Evolutionary conservation across 2,888 invertebrate species (phyloP), one percentile per base, ranked within the genome.

Genomic region (Drosophila mulleri): DNA sequence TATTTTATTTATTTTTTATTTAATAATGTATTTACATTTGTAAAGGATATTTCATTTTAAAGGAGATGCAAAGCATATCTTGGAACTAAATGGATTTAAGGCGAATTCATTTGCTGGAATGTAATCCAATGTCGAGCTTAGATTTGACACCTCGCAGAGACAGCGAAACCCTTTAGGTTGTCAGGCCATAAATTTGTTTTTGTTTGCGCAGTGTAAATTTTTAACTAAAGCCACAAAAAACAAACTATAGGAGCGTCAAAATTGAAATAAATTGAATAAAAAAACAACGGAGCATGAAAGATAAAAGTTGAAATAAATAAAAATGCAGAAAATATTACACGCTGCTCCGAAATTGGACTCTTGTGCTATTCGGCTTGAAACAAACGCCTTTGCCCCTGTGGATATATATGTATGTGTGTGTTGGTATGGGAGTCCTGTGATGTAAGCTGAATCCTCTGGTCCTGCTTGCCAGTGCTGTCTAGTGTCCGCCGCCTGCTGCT

Each of bases 191-290:
- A 89, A 85, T 88, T 86, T 86, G 53, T 80, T 89, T 89, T 78
- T 88, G 78, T 73, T 80, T 82, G 78, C 68, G 60, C 65, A 65
- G 69, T 75, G 80, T 78, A 85, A 42, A 87, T 89, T 78, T 80
- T 87, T 73, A 72, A 77, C 67, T 70, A 75, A 80, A 79, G 77
- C 54, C 60, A 67, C 63, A 75, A 39, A 48, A 37, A 37, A 37
- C 67, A 61, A 83, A 75, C 84, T 88, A 77, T 75, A 70, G 68
- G 63, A 72, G 71, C 77, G 63, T 79, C 77, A 78, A 83, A 82
- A 89, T 82, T 82, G 78, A 80, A 85, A 89, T 85, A 85, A 89
- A 84, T 89, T 84, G 88, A 78, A 89, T 8, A 83, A 84, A 53
- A 78, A 89, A 83, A 84, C 23, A 60, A 53, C 71, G 64, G 74